Evolutionary conservation across 2,797 vertebrate genomes (phyloP), one percentile per base, ranked within the genome.

Genomic region (Chaetodon trifasciatus): DNA sequence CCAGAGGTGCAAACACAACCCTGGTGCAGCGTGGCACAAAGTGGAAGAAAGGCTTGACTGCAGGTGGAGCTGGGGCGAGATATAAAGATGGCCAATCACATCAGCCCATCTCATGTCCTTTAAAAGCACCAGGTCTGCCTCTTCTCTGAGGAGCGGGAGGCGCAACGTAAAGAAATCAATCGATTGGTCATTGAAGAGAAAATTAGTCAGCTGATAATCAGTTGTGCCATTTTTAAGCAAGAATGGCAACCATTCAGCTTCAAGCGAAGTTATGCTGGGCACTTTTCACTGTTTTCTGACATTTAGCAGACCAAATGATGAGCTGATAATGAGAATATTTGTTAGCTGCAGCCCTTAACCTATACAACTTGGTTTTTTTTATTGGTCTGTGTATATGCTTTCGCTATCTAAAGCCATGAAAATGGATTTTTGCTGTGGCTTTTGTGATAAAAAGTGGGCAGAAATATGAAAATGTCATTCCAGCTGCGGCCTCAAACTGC

Each of bases 61-160:
- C 39, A 69, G 75, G 73, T 78, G 63, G 77, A 76, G 58, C 3
- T 13, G 39, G 40, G 16, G 19, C 1, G 11, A 62, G 35, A 24
- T 58, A 19, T 66, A 74, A 65, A 65, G 23, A 68, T 6, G 35
- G 28, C 9, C 64, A 70, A 70, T 64, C 68, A 57, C 39, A 52
- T 62, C 50, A 71, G 69, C 23, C n/a, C 19, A 16, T 55, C 24
- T 49, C 37, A 58, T 74, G 53, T 6, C n/a, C 5, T 67, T 73
- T 63, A 64, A 78, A 70, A 66, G 15, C 44, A 39, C 28, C 49
- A 37, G 47, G 60, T 63, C 12, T 8, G 16, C 65, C 49, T 28
- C 32, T 56, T 52, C 19, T 44, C 63, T 13, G 17, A 24, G 32
- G 39, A 16, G 37, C 32, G 39, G 13, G 21, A 67, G 57, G 37